Conservation (phyloP, 1,140 invertebrate genomes). For the Drosophila nigromelanica region DNA sequence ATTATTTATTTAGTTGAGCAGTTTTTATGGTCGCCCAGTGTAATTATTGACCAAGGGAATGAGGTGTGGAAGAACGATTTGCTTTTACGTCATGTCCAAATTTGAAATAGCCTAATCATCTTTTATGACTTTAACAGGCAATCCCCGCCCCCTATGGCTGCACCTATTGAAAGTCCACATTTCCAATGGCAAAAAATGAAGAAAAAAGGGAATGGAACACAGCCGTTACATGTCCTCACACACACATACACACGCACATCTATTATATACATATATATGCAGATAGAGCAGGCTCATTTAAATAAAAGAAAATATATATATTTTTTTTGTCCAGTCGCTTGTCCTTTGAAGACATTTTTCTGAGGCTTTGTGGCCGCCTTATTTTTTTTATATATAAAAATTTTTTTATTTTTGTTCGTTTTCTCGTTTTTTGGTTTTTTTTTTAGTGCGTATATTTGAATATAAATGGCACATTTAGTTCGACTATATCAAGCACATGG, state of each 20-base stretch:
- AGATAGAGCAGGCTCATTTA: slow-evolving; percentile 69
- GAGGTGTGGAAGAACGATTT: slow-evolving; percentile 24
- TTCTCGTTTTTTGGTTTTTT: slow-evolving; percentile 61
- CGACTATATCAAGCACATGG: slow-evolving; percentile 79
- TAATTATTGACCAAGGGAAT: slow-evolving; percentile 58
- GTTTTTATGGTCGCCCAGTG: slow-evolving; percentile 59
- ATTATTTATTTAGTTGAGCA: slow-evolving; percentile 60
- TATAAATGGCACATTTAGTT: slow-evolving; percentile 81
- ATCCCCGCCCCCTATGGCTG: slow-evolving; percentile 12
- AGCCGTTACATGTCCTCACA: slow-evolving; percentile 64
- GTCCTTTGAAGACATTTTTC: slow-evolving; percentile 57
- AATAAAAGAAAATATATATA: slow-evolving; percentile 75
- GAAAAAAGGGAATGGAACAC: slow-evolving; percentile 34
- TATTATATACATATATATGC: slow-evolving; percentile 11
- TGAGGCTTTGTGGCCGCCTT: slow-evolving; percentile 40
- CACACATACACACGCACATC: slow-evolving; percentile 40
- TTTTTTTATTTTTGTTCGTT: slow-evolving; percentile 69
- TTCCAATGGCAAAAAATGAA: slow-evolving; percentile 56
- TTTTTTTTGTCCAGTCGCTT: slow-evolving; percentile 60
- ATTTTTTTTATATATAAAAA: slow-evolving; percentile 47
- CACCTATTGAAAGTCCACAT: slow-evolving; percentile 73
- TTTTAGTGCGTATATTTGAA: slow-evolving; percentile 82
- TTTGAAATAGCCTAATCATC: slow-evolving; percentile 76
- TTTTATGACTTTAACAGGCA: slow-evolving; percentile 56
- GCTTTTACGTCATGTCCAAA: slow-evolving; percentile 42